phyloP scores from a whole-genome alignment of 2,888 invertebrate species.

The Drosophila yooni region DNA sequence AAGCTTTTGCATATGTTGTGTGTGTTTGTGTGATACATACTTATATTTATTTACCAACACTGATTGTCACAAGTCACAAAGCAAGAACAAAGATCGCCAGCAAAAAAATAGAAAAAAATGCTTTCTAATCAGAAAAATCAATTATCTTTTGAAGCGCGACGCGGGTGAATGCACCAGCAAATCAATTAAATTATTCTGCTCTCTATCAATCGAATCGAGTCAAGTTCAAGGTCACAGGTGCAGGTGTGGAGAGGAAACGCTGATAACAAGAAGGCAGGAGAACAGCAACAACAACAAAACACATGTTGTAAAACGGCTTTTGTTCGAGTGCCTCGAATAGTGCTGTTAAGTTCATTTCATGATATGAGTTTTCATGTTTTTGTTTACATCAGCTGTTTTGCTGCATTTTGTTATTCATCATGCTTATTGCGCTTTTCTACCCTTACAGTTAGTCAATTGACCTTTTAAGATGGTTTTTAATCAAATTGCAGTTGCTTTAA shows the following conservation, averaged over 20 bases:
- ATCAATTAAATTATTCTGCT: conserved; percentile 32
- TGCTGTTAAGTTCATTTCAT: conserved; percentile 28
- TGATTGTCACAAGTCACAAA: conserved; percentile 60
- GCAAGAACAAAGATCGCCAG: conserved; percentile 57
- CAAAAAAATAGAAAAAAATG: conserved; percentile 9
- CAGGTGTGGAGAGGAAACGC: conserved; percentile 3
- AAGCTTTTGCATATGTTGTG: neutral
- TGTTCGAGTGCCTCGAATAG: conserved; percentile 17
- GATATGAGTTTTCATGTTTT: conserved; percentile 25
- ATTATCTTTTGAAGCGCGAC: conserved; percentile 46
- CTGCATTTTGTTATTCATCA: conserved; percentile 5
- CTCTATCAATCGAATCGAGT: conserved; percentile 4
- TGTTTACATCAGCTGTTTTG: conserved; percentile 45
- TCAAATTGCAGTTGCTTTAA: neutral
- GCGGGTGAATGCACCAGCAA: conserved; percentile 61
- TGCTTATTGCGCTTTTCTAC: conserved; percentile 14
- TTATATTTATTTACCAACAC: conserved; percentile 8
- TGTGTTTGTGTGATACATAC: neutral
- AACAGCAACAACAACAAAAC: conserved; percentile 7
- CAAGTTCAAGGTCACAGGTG: conserved; percentile 52
- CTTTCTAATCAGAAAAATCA: conserved; percentile 69
- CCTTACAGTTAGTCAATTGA: neutral
- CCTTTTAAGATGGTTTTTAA: neutral
- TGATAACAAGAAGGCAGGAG: conserved; percentile 9
- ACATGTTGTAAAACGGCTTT: conserved; percentile 38